Base-by-base conservation (phyloP, 2,888 invertebrate species). In the Hydropsyche betteni region DNA sequence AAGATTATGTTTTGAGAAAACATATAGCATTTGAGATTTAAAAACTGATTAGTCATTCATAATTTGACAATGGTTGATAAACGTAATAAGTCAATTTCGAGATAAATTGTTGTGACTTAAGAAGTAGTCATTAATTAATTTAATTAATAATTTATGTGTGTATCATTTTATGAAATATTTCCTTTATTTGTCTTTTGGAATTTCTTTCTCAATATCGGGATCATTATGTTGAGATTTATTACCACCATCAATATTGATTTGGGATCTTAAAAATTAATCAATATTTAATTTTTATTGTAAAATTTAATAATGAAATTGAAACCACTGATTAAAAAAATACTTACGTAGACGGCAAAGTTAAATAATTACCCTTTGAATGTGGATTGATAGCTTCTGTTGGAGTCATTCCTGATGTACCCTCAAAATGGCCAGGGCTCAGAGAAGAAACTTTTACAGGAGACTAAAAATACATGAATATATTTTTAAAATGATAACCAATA, bases 321-420 rank as follows among this genome's bases (percentile, higher is more conserved):
- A 55, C 55, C 0, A 14, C 0, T 12, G 6, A 5, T 55, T 16
- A 55, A 55, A 55, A n/a, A 55, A 12, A 36, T 64, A 36, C 36
- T 64, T 64, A 64, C 64, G 36, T 64, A 10, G 64, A 36, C 34
- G 64, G 64, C 7, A 64, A n/a, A 7, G 10, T 64, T 12, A 64
- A 64, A 36, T 64, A 64, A 10, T 64, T 64, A 6, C 36, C 34
- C 10, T 34, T 36, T 4, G 10, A 3, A 2, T 64, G 64, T 36
- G 34, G 8, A 64, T 64, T 64, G 34, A 64, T 1, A 64, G 64
- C 36, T 64, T 64, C 64, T 6, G 10, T 10, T 36, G 34, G 4
- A 6, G n/a, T 6, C n/a, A n/a, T n/a, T 7, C 12, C 8, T 33
- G 36, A 61, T 3, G 55, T 5, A 5, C 34, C 61, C 34, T 64